A percentile compares a stretch with the other conserved stretches of the same genome.
phyloP scores from a whole-genome alignment of 2,888 invertebrate species.

The Brenthis daphne region DNA sequence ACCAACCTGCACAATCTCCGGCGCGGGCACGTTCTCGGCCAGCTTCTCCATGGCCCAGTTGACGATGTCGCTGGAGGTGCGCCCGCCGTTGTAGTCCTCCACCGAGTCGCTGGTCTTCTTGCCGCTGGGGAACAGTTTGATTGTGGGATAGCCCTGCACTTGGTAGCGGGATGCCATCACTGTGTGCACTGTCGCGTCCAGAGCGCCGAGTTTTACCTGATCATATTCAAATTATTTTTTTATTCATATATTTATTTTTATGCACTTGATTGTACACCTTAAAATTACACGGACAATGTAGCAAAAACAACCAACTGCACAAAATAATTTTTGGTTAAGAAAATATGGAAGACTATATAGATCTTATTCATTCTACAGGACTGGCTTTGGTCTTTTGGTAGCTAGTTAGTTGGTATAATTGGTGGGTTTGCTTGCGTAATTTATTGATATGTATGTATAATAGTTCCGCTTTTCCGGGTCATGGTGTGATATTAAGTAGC shows the following conservation, averaged over 20 bases:
- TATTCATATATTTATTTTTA: not conserved
- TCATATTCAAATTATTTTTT: not conserved
- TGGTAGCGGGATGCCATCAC: conserved; percentile 91
- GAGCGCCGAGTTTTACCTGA: conserved; percentile 93
- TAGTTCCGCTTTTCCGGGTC: too few species aligned
- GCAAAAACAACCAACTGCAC: too few species aligned
- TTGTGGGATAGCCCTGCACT: conserved; percentile 97
- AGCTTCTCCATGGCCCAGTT: conserved; percentile 93
- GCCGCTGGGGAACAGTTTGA: conserved; percentile 93
- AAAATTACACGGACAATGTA: too few species aligned
- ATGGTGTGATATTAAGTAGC: too few species aligned
- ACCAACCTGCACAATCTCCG: conserved; percentile 90
- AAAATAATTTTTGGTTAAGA: too few species aligned
- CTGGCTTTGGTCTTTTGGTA: too few species aligned
- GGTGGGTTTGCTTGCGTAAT: too few species aligned
- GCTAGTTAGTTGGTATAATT: too few species aligned
- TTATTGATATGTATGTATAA: too few species aligned
- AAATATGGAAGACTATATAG: too few species aligned
- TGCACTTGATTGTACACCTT: not conserved
- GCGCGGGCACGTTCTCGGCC: conserved; percentile 93
- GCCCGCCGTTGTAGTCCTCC: conserved; percentile 95
- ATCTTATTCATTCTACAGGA: too few species aligned
- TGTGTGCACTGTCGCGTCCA: conserved; percentile 97
- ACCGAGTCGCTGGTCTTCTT: conserved; percentile 86
- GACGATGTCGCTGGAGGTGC: conserved; percentile 94